Conservation (phyloP, 1,140 invertebrate genomes). For the Tetragonula clypearis region DNA sequence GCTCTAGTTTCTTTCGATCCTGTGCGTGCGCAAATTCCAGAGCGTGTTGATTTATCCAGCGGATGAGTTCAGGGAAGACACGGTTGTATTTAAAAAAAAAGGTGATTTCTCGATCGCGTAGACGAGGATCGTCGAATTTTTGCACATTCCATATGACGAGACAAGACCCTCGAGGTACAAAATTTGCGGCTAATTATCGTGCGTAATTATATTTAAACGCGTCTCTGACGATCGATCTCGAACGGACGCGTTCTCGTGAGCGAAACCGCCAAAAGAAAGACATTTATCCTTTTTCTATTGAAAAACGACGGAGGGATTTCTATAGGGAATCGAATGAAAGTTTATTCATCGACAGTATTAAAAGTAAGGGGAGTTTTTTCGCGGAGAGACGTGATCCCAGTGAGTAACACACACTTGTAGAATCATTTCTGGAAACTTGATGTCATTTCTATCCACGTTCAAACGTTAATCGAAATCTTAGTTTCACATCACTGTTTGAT, state of each 20-base stretch:
- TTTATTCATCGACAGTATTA: slow-evolving; percentile 53
- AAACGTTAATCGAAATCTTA: background rate
- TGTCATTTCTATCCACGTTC: background rate
- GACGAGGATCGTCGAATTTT: slow-evolving; percentile 35
- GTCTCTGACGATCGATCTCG: slow-evolving; percentile 48
- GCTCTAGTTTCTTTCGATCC: too few species aligned
- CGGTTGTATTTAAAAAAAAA: background rate
- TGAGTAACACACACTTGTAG: background rate
- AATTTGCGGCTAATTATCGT: slow-evolving; percentile 32
- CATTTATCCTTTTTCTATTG: slow-evolving; percentile 43
- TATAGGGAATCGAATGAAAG: slow-evolving; percentile 44
- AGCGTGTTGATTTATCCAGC: background rate
- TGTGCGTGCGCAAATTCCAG: too few species aligned
- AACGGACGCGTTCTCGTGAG: slow-evolving; percentile 38
- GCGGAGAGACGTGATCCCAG: slow-evolving; percentile 10
- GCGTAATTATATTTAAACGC: slow-evolving; percentile 43
- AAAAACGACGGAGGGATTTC: slow-evolving; percentile 46
- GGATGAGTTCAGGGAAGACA: background rate
- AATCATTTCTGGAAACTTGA: slow-evolving; percentile 12
- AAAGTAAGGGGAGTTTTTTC: slow-evolving; percentile 26
- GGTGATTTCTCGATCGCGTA: background rate
- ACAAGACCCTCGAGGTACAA: slow-evolving; percentile 55
- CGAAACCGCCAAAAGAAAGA: slow-evolving; percentile 55
- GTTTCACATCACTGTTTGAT: background rate
- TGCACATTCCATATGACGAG: slow-evolving; percentile 41